Evolutionary conservation across 2,888 invertebrate genomes (phyloP).

Genomic region (Frankliniella intonsa): DNA sequence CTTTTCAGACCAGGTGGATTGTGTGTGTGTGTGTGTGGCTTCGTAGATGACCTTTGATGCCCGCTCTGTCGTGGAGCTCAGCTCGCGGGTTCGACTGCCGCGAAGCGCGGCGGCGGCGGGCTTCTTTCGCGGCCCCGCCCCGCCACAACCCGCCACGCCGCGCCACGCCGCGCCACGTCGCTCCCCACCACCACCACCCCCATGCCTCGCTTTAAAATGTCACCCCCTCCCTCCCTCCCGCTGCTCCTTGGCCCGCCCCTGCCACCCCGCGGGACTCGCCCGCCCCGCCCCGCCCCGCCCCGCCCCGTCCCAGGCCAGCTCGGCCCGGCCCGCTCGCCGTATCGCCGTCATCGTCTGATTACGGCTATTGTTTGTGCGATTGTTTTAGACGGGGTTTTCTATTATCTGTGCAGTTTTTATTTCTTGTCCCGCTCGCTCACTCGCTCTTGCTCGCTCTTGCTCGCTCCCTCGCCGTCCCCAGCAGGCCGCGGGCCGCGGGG

Average conservation of each 20-base stretch:
- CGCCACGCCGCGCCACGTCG: no score
- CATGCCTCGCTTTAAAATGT: neutral
- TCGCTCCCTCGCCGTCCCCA: neutral
- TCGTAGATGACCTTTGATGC: no score
- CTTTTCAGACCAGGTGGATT: no score
- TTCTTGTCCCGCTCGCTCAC: neutral
- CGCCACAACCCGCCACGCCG: no score
- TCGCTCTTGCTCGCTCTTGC: neutral
- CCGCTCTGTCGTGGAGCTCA: no score
- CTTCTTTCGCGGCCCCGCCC: no score
- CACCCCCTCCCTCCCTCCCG: neutral
- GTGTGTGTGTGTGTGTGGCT: no score
- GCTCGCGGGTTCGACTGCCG: no score
- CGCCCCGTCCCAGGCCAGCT: neutral
- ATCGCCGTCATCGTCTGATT: slow-evolving; percentile 19
- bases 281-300: neutral
- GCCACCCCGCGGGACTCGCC: neutral
- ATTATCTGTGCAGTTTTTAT: slow-evolving; percentile 18
- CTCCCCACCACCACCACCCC: no score
- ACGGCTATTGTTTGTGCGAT: slow-evolving; percentile 24
- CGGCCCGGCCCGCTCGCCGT: neutral
- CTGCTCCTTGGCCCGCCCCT: neutral
- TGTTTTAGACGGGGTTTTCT: slow-evolving; percentile 22
- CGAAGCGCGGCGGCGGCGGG: no score
- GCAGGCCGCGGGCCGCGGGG: neutral